Percentiles rank a stretch among this genome's conserved stretches.
phyloP scores from a whole-genome alignment of 2,113 vertebrate genomes.

The Pelvicachromis taeniatus region DNA sequence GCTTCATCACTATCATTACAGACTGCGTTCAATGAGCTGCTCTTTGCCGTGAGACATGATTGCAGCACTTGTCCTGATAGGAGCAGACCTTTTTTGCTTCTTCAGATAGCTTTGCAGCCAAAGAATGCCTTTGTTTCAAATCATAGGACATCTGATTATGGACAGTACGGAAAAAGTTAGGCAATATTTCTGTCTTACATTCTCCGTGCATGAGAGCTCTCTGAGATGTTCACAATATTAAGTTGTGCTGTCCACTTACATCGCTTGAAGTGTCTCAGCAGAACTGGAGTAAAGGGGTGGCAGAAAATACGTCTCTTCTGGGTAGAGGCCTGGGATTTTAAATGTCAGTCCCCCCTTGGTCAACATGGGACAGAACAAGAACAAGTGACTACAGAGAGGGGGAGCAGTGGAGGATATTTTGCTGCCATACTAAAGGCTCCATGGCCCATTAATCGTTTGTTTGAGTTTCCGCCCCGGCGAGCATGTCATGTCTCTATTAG shows the following conservation, averaged over 20 bases:
- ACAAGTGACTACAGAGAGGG: conserved; percentile 26
- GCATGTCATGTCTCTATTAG: conserved; percentile 82
- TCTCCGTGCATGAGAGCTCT: background rate
- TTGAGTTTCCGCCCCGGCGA: conserved; percentile 77
- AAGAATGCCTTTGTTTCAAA: background rate
- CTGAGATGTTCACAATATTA: background rate
- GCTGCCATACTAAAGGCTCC: conserved; percentile 67
- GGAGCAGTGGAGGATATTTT: conserved; percentile 51
- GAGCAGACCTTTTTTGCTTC: background rate
- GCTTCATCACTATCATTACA: conserved; percentile 28
- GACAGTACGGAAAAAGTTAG: background rate
- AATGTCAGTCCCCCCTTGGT: conserved; percentile 49
- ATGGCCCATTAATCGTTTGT: conserved; percentile 80
- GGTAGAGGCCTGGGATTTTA: conserved; percentile 45
- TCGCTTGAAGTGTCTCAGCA: conserved; percentile 1
- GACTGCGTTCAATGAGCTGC: conserved; percentile 36
- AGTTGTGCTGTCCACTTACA: background rate
- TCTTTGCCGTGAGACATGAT: conserved; percentile 1
- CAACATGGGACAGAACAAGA: conserved; percentile 40
- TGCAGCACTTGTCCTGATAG: background rate
- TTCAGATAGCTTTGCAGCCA: background rate
- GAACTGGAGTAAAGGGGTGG: conserved; percentile 26
- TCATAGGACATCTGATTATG: background rate
- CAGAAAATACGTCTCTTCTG: conserved; percentile 36
- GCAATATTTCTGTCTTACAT: background rate